Evolutionary conservation across 2,797 vertebrate genomes (phyloP).

Genomic region (Sebastes iracundus): DNA sequence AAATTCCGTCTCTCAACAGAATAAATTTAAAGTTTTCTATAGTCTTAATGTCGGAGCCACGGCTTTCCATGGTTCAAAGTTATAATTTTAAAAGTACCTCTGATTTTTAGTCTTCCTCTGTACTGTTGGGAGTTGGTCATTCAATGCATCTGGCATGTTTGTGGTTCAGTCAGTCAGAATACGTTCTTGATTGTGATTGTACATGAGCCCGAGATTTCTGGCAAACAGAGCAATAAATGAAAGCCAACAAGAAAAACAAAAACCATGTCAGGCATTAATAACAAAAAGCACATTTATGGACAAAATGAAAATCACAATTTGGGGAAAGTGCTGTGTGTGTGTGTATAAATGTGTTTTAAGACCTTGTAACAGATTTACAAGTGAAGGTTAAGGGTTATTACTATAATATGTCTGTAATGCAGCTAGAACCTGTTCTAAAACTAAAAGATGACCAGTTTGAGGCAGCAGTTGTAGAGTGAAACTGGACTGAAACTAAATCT

Average conservation of each 20-base stretch:
- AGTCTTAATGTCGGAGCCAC: background rate
- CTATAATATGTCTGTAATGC: background rate
- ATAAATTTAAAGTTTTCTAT: slow-evolving; percentile 17
- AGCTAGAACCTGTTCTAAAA: background rate
- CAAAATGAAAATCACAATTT: background rate
- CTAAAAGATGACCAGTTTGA: background rate
- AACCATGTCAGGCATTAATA: background rate
- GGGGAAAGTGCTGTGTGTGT: background rate
- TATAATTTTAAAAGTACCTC: background rate
- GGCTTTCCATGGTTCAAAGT: background rate
- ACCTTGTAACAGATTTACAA: background rate
- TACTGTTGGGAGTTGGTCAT: background rate
- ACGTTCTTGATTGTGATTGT: background rate
- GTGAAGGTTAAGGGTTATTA: background rate
- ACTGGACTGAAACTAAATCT: background rate
- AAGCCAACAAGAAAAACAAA: background rate
- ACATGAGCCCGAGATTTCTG: background rate
- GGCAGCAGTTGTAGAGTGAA: background rate
- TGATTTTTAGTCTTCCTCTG: background rate
- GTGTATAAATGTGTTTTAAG: background rate
- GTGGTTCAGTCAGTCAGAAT: background rate
- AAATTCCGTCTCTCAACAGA: slow-evolving; percentile 8
- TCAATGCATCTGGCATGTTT: background rate
- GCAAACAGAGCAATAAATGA: background rate
- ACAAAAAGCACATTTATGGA: background rate